A percentile compares a stretch with the other conserved stretches of the same genome.
Conservation (phyloP, 2,888 invertebrate species). For the Bellardia bayeri region DNA sequence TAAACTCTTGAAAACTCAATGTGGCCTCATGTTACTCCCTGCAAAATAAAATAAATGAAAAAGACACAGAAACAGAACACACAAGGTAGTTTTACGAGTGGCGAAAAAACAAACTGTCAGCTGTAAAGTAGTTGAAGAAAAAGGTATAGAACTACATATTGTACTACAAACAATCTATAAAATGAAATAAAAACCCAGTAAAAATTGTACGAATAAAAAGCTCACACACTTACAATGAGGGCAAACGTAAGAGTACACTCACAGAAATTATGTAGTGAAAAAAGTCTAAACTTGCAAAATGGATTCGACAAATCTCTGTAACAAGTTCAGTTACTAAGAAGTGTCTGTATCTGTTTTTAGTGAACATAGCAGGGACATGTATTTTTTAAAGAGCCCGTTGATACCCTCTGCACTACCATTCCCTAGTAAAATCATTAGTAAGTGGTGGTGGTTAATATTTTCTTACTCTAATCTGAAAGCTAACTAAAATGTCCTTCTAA, state of each 20-base stretch:
- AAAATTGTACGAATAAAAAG: neutral
- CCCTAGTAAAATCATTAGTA: no score
- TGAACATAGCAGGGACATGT: no score
- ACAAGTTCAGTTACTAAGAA: no score
- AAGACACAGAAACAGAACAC: conserved; percentile 14
- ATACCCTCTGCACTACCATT: no score
- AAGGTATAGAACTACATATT: conserved; percentile 27
- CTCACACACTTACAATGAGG: neutral
- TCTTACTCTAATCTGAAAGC: no score
- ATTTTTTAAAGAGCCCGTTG: no score
- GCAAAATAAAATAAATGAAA: neutral
- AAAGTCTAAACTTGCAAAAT: no score
- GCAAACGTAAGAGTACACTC: conserved; percentile 15
- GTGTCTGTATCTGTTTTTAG: no score
- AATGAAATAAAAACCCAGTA: conserved; percentile 28
- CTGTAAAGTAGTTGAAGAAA: conserved; percentile 30
- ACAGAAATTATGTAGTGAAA: conserved; percentile 11
- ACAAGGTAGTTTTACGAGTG: conserved; percentile 1
- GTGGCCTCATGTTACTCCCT: conserved; percentile 31
- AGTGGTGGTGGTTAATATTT: no score
- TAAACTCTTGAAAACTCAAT: conserved; percentile 32
- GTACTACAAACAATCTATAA: conserved; percentile 7
- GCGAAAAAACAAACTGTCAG: conserved; percentile 34
- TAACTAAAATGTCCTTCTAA: no score
- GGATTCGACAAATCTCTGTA: no score